A percentile compares a stretch with the other conserved stretches of the same genome.
Conservation (phyloP, 2,113 vertebrate genomes). For the Sciurus niger region DNA sequence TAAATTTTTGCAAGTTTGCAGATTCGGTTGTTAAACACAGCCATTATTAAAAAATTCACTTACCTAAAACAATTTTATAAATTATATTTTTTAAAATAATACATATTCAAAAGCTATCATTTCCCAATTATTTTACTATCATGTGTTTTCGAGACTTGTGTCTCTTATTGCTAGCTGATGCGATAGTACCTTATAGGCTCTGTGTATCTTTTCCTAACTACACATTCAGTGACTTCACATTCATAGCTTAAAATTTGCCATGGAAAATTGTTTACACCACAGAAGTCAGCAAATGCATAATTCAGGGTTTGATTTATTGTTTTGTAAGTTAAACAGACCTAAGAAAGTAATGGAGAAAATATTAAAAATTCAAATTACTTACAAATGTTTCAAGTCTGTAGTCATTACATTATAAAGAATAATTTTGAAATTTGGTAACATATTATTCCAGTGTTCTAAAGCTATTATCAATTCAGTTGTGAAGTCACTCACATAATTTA, state of each 20-base stretch:
- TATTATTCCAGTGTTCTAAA: slow-evolving; percentile 16
- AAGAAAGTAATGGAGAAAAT: not conserved
- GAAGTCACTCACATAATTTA: slow-evolving; percentile 15
- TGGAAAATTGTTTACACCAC: not conserved
- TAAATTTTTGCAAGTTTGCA: not conserved
- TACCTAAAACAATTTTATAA: not conserved
- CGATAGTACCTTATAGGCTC: not conserved
- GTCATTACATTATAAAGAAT: not conserved
- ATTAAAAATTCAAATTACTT: not conserved
- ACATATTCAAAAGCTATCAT: not conserved
- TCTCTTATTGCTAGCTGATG: not conserved
- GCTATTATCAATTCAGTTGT: not conserved
- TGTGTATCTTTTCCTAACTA: not conserved
- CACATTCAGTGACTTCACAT: not conserved
- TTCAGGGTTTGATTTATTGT: not conserved
- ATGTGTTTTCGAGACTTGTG: not conserved
- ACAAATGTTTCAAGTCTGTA: not conserved
- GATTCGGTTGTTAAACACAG: not conserved
- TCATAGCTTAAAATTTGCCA: not conserved
- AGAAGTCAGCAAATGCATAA: not conserved
- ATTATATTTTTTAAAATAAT: not conserved
- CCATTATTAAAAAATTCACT: slow-evolving; percentile 43
- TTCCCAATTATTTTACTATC: slow-evolving; percentile 42
- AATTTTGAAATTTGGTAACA: not conserved
- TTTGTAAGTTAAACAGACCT: not conserved